Conservation (phyloP, 2,113 vertebrate species). For the Corydoras maculifer region DNA sequence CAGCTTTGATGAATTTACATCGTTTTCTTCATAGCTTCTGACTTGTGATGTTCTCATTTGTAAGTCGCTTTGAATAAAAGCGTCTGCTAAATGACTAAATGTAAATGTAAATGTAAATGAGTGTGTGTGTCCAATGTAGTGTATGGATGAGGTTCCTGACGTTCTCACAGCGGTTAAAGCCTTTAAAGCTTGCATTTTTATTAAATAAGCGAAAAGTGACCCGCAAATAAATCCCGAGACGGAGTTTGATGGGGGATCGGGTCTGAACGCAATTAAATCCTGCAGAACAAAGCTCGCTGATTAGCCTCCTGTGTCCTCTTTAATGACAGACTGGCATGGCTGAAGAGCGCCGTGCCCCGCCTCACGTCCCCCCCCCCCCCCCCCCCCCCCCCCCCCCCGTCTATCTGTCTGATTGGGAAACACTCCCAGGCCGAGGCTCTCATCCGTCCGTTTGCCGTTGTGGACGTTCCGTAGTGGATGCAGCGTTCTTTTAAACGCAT, state of each 20-base stretch:
- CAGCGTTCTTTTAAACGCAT: conserved; percentile 6
- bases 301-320: conserved; percentile 37
- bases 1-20: too few species aligned
- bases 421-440: conserved; percentile 17
- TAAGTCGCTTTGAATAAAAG: too few species aligned
- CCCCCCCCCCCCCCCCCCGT: background rate
- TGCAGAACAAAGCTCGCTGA: conserved; percentile 37
- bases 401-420: background rate
- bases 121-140: too few species aligned
- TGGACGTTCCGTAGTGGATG: conserved; percentile 15
- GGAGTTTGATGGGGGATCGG: conserved; percentile 11
- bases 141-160: too few species aligned
- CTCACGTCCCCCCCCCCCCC: too few species aligned
- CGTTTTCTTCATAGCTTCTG: too few species aligned
- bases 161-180: background rate
- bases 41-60: too few species aligned
- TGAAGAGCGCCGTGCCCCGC: conserved; percentile 6
- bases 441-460: conserved; percentile 16
- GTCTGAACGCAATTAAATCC: conserved; percentile 36
- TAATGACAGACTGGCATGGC: conserved; percentile 33
- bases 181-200: conserved; percentile 12
- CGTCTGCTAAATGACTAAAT: too few species aligned
- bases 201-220: conserved; percentile 27
- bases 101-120: too few species aligned
- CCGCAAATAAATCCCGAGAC: conserved; percentile 32